Evolutionary conservation across 2,113 vertebrate genomes (phyloP).

Genomic region (Perccottus glenii): DNA sequence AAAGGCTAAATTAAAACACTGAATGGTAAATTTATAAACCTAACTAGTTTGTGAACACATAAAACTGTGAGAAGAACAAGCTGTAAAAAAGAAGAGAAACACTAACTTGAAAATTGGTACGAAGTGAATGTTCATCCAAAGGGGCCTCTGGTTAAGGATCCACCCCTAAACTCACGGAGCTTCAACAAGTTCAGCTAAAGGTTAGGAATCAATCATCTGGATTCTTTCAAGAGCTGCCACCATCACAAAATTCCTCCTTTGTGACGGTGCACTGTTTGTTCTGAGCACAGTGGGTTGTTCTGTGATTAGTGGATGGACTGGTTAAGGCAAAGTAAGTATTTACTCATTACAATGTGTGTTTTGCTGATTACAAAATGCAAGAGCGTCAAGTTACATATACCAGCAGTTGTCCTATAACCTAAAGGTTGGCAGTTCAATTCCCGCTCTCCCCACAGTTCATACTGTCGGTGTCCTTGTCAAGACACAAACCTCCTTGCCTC

Average conservation of each 20-base stretch:
- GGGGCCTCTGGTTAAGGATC: neutral
- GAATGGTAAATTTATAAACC: constrained; percentile 7
- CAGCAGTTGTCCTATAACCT: too few species aligned
- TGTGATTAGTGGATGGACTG: constrained; percentile 9
- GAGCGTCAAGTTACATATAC: too few species aligned
- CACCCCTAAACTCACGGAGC: constrained; percentile 15
- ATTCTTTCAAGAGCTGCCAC: constrained; percentile 43
- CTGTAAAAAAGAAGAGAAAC: constrained; percentile 2
- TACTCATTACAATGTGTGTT: too few species aligned
- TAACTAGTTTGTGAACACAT: neutral
- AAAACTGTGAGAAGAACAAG: constrained; percentile 3
- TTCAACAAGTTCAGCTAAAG: constrained; percentile 59
- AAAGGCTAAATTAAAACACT: constrained; percentile 17
- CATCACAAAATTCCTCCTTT: constrained; percentile 37
- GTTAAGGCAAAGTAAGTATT: neutral
- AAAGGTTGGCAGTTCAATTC: too few species aligned
- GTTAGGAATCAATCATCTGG: constrained; percentile 52
- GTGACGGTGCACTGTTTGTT: constrained; percentile 31
- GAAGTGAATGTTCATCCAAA: constrained; percentile 17
- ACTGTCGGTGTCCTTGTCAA: too few species aligned
- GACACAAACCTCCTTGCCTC: too few species aligned
- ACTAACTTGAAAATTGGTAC: constrained; percentile 1
- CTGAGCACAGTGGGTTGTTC: constrained; percentile 18
- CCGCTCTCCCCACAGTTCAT: too few species aligned
- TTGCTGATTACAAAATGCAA: too few species aligned